Base-by-base conservation (phyloP, 2,888 invertebrate genomes). In the Drosophila subquinaria region DNA sequence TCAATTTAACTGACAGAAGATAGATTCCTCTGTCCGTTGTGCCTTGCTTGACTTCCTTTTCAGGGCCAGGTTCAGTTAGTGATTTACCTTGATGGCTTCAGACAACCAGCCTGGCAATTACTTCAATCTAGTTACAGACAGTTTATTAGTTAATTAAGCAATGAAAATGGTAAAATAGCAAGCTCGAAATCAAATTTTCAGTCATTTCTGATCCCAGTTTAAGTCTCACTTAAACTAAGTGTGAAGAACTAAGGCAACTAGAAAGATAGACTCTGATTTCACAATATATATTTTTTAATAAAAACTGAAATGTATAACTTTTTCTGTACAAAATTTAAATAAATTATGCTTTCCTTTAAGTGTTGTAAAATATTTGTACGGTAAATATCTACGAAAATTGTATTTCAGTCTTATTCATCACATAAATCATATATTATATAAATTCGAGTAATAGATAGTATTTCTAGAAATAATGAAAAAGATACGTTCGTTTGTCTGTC, bases 11-110 rank as follows among this genome's bases (percentile, higher is more conserved):
- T 13, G 35, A 35, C 56, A 55, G n/a, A 33, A 43, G 55, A 20
- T 8, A 35, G 17, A 10, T n/a, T 10, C 9, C 42, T 20, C 30
- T 20, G 55, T 15, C 30, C 20, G n/a, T 23, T 42, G 11, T n/a
- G 27, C 10, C n/a, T 15, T 10, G 2, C 35, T 45, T 23, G n/a
- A 17, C 20, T 17, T 36, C 45, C 20, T n/a, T 4, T n/a, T 4
- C 47, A 17, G 6, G 33, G 10, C 27, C 9, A 13, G 23, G 4
- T 27, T 43, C 6, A 6, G 4, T 23, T 56, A 23, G 20, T 62
- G 56, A 69, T 68, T 73, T 73, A 66, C 40, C 47, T 72, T 45
- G 60, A 60, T 74, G 60, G 33, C 9, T 53, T 42, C 20, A 20
- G 71, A 40, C 59, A 47, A 33, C 36, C 35, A 27, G 52, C 13